These are phyloP conservation scores for Epinotia bilunana DNA, from an alignment of 2,888 invertebrate species.

Conservation along the genomic window DNA sequence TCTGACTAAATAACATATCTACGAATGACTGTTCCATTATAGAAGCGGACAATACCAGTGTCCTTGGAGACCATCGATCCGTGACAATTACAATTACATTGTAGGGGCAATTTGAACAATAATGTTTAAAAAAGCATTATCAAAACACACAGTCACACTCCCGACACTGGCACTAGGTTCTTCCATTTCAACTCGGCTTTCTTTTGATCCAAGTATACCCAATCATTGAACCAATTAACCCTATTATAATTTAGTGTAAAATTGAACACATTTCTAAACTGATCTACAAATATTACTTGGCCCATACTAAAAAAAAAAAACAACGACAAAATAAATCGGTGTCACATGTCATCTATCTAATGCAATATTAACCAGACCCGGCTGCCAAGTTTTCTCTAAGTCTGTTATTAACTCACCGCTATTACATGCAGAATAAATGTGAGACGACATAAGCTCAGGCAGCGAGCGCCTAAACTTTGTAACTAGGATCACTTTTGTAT, in stretches of 20 bases:
- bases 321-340: slow-evolving; percentile 23
- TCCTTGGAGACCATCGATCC: slow-evolving; percentile 54
- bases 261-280: not conserved
- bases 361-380: slow-evolving; percentile 19
- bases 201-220: not conserved
- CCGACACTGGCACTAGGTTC: not conserved
- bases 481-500: not conserved
- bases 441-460: slow-evolving; percentile 14
- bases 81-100: slow-evolving; percentile 48
- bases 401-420: slow-evolving; percentile 17
- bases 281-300: not conserved
- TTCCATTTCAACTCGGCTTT: not conserved
- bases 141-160: slow-evolving; percentile 10
- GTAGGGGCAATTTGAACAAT: slow-evolving; percentile 34
- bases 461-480: not conserved
- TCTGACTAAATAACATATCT: slow-evolving; percentile 45
- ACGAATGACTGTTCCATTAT: slow-evolving; percentile 29
- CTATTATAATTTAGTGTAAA: not conserved
- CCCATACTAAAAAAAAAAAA: not conserved
- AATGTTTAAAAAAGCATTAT: slow-evolving; percentile 21
- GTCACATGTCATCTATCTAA: slow-evolving; percentile 10
- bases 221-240: not conserved
- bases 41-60: slow-evolving; percentile 41
- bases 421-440: slow-evolving; percentile 23
- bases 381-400: slow-evolving; percentile 21